Percentiles rank a stretch among this genome's conserved stretches.
phyloP scores from a whole-genome alignment of 2,888 invertebrate genomes.

The Ophioninae sp. region DNA sequence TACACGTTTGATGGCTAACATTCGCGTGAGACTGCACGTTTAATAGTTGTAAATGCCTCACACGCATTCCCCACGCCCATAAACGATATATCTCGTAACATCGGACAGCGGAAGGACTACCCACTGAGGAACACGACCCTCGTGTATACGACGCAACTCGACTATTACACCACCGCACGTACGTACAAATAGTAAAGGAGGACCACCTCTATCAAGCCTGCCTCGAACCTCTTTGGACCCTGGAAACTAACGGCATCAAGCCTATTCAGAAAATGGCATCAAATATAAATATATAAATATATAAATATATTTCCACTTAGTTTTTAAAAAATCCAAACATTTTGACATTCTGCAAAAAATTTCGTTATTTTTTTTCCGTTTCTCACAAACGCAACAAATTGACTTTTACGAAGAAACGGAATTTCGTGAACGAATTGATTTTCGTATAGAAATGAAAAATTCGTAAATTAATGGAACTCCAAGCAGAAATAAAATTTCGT shows the following conservation, averaged over 20 bases:
- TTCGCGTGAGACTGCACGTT: slow-evolving; percentile 50
- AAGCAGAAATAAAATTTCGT: no score
- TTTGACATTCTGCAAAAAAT: no score
- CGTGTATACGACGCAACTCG: slow-evolving; percentile 59
- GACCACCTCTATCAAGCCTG: slow-evolving; percentile 44
- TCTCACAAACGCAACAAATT: no score
- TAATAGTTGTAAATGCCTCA: slow-evolving; percentile 61
- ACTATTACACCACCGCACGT: slow-evolving; percentile 52
- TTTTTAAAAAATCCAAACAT: no score
- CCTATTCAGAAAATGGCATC: not conserved
- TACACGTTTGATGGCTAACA: slow-evolving; percentile 57
- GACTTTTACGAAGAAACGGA: no score
- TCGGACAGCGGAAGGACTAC: slow-evolving; percentile 70
- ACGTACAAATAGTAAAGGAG: slow-evolving; percentile 42
- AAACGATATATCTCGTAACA: slow-evolving; percentile 71
- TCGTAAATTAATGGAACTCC: no score
- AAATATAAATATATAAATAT: not conserved
- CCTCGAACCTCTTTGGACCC: slow-evolving; percentile 25
- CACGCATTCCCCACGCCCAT: slow-evolving; percentile 70
- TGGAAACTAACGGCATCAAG: slow-evolving; percentile 30
- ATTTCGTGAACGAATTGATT: no score
- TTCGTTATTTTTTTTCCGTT: no score
- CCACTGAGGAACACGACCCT: slow-evolving; percentile 66
- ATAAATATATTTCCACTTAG: no score
- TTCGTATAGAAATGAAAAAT: no score